These are phyloP conservation scores for Charina bottae DNA, from an alignment of 2,113 vertebrate species.

Conservation along the genomic window DNA sequence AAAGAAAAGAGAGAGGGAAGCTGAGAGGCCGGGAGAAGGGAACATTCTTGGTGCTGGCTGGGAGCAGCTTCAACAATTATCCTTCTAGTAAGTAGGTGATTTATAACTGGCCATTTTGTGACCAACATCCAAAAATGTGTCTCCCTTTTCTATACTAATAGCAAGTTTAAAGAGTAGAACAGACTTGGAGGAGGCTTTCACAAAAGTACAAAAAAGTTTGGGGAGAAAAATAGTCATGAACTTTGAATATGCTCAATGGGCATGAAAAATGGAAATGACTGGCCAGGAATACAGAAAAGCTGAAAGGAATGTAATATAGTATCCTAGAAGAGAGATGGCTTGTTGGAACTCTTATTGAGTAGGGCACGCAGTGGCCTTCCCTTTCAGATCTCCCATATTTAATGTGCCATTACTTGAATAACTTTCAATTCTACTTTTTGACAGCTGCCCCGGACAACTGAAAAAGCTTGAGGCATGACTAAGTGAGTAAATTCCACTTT, in stretches of 20 bases:
- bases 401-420: not conserved
- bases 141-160: not conserved
- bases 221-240: not conserved
- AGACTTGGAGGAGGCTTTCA: not conserved
- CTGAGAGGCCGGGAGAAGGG: not conserved
- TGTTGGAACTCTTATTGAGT: not conserved
- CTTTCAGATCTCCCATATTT: not conserved
- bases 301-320: not conserved
- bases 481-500: not conserved
- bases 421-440: not conserved
- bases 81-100: not conserved
- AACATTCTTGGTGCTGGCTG: not conserved
- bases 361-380: not conserved
- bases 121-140: not conserved
- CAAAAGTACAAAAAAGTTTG: not conserved
- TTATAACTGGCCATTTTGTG: not conserved
- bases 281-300: not conserved
- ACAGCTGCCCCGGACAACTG: not conserved
- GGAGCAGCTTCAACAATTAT: not conserved
- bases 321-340: not conserved
- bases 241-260: not conserved
- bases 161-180: not conserved
- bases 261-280: not conserved
- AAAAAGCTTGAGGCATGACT: not conserved
- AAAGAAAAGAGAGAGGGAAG: not conserved